These are phyloP conservation scores for Aspiorhynchus laticeps DNA, from an alignment of 2,113 vertebrate species.

Conservation along the genomic window DNA sequence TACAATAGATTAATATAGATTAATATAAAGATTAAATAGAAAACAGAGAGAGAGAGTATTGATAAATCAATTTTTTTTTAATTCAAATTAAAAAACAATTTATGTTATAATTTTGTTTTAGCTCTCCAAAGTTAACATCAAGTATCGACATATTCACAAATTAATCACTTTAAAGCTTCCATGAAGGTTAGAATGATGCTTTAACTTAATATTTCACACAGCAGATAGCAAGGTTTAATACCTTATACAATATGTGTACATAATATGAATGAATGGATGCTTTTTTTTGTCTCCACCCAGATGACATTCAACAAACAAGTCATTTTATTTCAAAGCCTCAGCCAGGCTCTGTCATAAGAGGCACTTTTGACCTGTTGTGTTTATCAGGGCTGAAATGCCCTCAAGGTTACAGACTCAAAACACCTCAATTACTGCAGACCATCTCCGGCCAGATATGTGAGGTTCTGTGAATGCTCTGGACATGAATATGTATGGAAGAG, in stretches of 20 bases:
- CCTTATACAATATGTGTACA: background rate
- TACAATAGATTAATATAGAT: too few relatives aligned
- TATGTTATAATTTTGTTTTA: too few relatives aligned
- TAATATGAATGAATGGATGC: background rate
- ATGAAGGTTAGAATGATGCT: background rate
- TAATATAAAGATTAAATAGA: too few relatives aligned
- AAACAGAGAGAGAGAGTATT: too few relatives aligned
- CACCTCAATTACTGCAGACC: slow-evolving; percentile 54
- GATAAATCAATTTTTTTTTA: too few relatives aligned
- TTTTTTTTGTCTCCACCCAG: background rate
- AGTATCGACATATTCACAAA: too few relatives aligned
- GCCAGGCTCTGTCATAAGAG: slow-evolving; percentile 9
- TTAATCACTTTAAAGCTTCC: background rate
- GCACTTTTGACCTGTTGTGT: slow-evolving; percentile 36
- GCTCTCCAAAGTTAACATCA: too few relatives aligned
- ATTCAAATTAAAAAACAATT: too few relatives aligned
- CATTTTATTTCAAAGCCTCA: slow-evolving; percentile 13
- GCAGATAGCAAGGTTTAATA: background rate
- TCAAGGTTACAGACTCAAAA: slow-evolving; percentile 49
- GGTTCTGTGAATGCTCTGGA: slow-evolving; percentile 17
- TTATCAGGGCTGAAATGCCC: slow-evolving; percentile 27
- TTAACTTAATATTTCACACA: background rate
- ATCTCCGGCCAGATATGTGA: slow-evolving; percentile 51
- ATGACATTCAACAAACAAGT: background rate
- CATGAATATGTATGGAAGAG: slow-evolving; percentile 55